phyloP scores from a whole-genome alignment of 2,113 vertebrate species.

The Myodes glareolus region DNA sequence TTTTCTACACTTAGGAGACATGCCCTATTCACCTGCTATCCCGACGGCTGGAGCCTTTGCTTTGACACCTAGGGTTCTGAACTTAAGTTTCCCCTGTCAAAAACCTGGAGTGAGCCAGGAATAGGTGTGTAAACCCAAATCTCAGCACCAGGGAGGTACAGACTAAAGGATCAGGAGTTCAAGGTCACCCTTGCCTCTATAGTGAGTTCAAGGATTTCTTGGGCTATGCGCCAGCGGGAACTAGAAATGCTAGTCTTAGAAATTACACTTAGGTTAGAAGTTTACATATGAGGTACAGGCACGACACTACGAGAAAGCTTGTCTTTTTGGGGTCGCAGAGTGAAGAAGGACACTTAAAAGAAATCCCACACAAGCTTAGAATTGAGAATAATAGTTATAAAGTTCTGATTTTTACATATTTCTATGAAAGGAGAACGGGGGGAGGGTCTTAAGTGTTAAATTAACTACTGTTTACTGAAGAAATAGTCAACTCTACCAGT shows the following conservation, averaged over 20 bases:
- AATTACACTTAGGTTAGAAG: slow-evolving; percentile 33
- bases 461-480: slow-evolving; percentile 63
- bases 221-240: background rate
- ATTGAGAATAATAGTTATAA: background rate
- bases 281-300: slow-evolving; percentile 38
- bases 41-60: fast-evolving
- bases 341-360: no score
- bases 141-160: background rate
- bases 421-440: background rate
- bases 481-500: slow-evolving; percentile 18
- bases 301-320: background rate
- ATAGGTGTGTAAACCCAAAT: no score
- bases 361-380: no score
- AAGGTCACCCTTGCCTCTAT: background rate
- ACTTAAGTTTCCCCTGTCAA: background rate
- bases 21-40: background rate
- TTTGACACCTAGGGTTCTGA: background rate
- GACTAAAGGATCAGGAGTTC: no score
- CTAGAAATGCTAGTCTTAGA: background rate
- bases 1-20: fast-evolving
- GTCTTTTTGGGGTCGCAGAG: background rate
- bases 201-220: background rate
- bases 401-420: slow-evolving; percentile 58
- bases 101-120: background rate
- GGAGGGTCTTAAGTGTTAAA: slow-evolving; percentile 8